phyloP scores from a whole-genome alignment of 2,888 invertebrate species.

The Drosophila pseudotakahashii region DNA sequence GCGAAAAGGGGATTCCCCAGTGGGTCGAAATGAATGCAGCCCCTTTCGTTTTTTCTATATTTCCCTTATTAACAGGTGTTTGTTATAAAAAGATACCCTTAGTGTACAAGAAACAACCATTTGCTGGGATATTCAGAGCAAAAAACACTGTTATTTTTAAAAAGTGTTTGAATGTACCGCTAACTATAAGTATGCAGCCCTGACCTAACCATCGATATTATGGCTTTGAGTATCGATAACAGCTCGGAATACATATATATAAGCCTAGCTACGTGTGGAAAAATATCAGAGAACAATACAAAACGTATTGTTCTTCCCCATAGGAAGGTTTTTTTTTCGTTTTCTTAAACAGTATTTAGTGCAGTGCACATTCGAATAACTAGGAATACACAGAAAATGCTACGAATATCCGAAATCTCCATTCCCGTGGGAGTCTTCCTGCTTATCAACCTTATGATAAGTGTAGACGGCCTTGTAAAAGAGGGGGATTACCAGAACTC shows the following conservation, averaged over 20 bases:
- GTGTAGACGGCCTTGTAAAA: conserved; percentile 56
- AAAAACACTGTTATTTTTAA: background rate
- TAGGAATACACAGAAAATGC: conserved; percentile 14
- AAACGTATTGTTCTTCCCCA: conserved; percentile 37
- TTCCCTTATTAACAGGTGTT: background rate
- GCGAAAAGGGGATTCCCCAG: background rate
- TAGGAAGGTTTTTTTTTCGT: conserved; percentile 42
- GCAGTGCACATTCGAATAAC: background rate
- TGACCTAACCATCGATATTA: conserved; percentile 1
- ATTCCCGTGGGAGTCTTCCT: conserved; percentile 32
- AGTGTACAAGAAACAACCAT: background rate
- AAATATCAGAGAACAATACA: conserved; percentile 38
- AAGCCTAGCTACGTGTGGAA: conserved; percentile 48
- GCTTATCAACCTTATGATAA: conserved; percentile 51
- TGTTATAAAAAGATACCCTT: background rate
- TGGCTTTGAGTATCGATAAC: conserved; percentile 35
- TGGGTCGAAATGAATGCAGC: background rate
- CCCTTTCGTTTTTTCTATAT: too few relatives aligned
- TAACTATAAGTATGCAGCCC: background rate
- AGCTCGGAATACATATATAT: conserved; percentile 9
- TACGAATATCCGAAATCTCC: conserved; percentile 26
- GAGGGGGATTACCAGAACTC: conserved; percentile 39
- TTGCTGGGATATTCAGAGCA: too few relatives aligned
- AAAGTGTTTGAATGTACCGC: conserved; percentile 14
- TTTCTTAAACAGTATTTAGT: conserved; percentile 12